A percentile compares a stretch with the other conserved stretches of the same genome.
These are phyloP conservation scores for Microctonus brassicae DNA, from an alignment of 2,888 invertebrate genomes.

Conservation along the genomic window DNA sequence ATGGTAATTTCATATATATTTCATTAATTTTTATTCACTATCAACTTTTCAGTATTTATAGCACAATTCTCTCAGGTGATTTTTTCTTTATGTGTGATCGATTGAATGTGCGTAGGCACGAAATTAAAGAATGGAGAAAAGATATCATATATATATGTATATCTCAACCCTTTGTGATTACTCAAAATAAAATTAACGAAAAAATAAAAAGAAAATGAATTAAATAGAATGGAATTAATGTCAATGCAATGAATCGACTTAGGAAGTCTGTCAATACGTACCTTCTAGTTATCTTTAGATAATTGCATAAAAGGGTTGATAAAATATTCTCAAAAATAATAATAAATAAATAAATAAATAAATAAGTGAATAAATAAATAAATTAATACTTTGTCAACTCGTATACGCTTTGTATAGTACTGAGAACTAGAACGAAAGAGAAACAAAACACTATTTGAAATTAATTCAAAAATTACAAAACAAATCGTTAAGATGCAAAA, in stretches of 20 bases:
- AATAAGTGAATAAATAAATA: background rate
- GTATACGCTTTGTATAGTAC: constrained; percentile 31
- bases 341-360: background rate
- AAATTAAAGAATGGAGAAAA: background rate
- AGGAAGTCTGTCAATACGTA: constrained; percentile 13
- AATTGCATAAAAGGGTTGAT: constrained; percentile 15
- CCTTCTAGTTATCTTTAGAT: constrained; percentile 23
- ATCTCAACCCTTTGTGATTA: background rate
- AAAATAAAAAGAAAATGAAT: constrained; percentile 11
- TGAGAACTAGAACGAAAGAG: background rate
- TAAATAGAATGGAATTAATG: background rate
- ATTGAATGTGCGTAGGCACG: background rate
- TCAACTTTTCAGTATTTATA: constrained; percentile 1
- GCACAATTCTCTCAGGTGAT: constrained; percentile 22
- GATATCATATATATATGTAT: background rate
- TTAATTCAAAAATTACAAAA: background rate
- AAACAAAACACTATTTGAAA: constrained; percentile 10
- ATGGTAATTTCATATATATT: background rate
- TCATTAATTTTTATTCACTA: background rate
- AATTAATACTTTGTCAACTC: constrained; percentile 19
- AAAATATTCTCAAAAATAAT: background rate
- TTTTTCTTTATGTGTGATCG: constrained; percentile 19
- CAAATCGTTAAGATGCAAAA: background rate
- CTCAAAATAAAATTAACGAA: background rate
- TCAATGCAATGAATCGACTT: background rate